A percentile compares a stretch with the other conserved stretches of the same genome.
These are phyloP conservation scores for Martes martes DNA, from an alignment of 2,113 vertebrate species.

Conservation along the genomic window DNA sequence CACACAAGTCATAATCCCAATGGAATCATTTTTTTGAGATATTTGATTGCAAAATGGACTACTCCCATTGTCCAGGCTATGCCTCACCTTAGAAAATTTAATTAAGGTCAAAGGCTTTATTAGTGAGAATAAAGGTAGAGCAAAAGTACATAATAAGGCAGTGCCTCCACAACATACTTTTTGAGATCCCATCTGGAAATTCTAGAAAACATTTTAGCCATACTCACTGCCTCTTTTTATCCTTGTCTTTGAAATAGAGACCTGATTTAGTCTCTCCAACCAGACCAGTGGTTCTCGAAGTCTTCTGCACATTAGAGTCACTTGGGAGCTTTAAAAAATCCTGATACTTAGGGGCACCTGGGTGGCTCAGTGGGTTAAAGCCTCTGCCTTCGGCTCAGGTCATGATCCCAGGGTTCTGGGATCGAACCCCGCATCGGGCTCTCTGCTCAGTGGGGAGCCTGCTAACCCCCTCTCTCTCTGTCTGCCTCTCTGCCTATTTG, in stretches of 20 bases:
- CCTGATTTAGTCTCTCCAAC: not conserved
- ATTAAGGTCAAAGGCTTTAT: not conserved
- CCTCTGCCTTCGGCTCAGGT: no score
- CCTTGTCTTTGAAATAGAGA: not conserved
- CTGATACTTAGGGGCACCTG: not conserved
- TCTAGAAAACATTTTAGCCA: not conserved
- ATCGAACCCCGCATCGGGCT: no score
- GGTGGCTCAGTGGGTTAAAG: no score
- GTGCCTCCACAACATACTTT: not conserved
- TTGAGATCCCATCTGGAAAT: not conserved
- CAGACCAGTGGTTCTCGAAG: not conserved
- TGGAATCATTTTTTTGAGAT: not conserved
- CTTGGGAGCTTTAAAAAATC: not conserved
- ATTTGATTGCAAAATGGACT: not conserved
- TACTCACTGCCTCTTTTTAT: not conserved
- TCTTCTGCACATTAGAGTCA: not conserved
- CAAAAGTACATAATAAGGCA: not conserved
- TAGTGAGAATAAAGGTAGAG: not conserved
- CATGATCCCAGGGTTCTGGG: no score
- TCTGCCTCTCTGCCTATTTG: no score
- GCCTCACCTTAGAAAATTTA: not conserved
- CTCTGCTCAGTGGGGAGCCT: no score
- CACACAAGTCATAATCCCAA: not conserved
- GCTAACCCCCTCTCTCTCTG: no score
- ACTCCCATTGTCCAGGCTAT: not conserved